Evolutionary conservation across 2,797 vertebrate species (phyloP), one percentile per base, ranked within the genome.

Genomic region (Danio aesculapii): DNA sequence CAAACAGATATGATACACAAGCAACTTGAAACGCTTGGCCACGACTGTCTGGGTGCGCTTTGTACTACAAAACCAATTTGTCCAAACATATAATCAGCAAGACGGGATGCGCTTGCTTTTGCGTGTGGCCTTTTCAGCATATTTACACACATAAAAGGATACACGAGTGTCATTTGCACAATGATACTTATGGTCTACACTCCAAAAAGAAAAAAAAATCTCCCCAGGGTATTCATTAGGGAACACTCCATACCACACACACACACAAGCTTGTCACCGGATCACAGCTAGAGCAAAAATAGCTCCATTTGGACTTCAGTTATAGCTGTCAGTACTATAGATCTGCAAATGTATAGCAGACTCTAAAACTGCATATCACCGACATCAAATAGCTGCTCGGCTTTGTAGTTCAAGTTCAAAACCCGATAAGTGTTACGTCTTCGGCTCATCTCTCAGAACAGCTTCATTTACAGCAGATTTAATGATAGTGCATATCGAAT

Each of bases 201-300:
- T 77, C 78, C 83, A 77, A 79, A 79, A 74, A 71, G 64, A 1
- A 71, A 30, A 71, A 30, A 67, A 19, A 39, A 21, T 50, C 21
- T 90, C 87, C 81, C 88, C 14, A 70, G 89, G 87, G 91, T 86
- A 85, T 92, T 93, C 89, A 93, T 93, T 93, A 93, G 89, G 79
- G 85, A 84, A 79, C 68, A 61, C 52, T 52, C 30, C 59, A 66
- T 64, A 73, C 50, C 76, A 76, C 67, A 80, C 61, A 44, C 64
- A 70, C 30, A 30, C 64, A 79, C 62, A 47, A 39, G 61, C 58
- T 66, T 78, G 81, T 83, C 83, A 81, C 13, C 16, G 46, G 81
- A 77, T 82, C 57, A 77, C 43, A 82, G 58, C 47, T 41, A 64
- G 67, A 86, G 81, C 77, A 84, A 86, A 91, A 92, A 91, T 84